These are phyloP conservation scores for Leptobrachium ailaonicum DNA, from an alignment of 2,113 vertebrate genomes.

Conservation along the genomic window DNA sequence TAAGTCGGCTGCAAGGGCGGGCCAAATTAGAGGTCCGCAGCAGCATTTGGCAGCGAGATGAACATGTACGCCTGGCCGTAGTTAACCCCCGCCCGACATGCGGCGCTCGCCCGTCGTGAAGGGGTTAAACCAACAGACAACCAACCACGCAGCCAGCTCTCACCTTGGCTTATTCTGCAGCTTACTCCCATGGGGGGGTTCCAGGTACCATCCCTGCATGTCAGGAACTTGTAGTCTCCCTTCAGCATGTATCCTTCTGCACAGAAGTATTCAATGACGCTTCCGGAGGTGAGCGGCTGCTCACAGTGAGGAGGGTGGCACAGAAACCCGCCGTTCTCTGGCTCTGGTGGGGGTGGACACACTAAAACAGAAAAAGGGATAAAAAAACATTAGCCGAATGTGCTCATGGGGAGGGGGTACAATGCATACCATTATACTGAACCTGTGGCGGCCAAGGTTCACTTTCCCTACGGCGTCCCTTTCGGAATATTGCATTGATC, in stretches of 20 bases:
- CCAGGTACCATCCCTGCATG: conserved; percentile 94
- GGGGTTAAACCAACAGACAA: too few species aligned
- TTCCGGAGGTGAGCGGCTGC: conserved; percentile 80
- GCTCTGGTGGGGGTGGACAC: conserved; percentile 86
- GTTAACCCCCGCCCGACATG: too few species aligned
- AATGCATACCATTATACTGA: too few species aligned
- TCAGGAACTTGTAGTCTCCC: conserved; percentile 93
- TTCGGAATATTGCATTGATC: too few species aligned
- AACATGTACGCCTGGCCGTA: too few species aligned
- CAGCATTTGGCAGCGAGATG: too few species aligned
- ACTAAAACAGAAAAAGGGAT: conserved; percentile 62
- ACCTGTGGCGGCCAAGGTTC: too few species aligned
- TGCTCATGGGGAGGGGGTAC: too few species aligned
- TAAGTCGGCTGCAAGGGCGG: too few species aligned
- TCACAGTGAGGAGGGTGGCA: conserved; percentile 91
- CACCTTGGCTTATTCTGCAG: conserved; percentile 88
- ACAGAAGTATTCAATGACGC: conserved; percentile 95
- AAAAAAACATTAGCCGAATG: not conserved
- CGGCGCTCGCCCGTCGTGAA: too few species aligned
- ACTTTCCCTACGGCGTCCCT: too few species aligned
- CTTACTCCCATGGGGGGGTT: conserved; percentile 90
- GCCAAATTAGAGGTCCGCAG: too few species aligned
- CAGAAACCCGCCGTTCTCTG: conserved; percentile 93
- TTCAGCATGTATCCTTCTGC: conserved; percentile 93
- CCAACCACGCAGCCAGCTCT: conserved; percentile 50